These are phyloP conservation scores for Agrochola lychnidis DNA, from an alignment of 2,888 invertebrate genomes.

Conservation along the genomic window DNA sequence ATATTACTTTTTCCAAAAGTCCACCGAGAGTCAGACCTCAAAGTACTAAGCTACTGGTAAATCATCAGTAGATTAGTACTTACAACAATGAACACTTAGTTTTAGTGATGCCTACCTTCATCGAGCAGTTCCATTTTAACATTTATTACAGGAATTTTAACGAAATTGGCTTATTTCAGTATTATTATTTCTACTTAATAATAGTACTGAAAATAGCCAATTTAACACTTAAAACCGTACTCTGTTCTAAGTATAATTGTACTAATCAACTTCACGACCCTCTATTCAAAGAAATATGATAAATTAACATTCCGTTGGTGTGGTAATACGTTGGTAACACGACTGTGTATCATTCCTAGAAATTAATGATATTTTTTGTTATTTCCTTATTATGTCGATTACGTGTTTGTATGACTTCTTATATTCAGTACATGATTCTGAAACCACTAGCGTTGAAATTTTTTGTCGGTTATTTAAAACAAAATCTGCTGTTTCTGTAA, in stretches of 20 bases:
- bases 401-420: not conserved
- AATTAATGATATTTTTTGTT: slow-evolving; percentile 3
- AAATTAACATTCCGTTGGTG: not conserved
- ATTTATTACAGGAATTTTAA: not conserved
- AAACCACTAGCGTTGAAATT: too few relatives aligned
- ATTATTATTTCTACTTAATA: too few relatives aligned
- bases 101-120: not conserved
- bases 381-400: slow-evolving; percentile 11
- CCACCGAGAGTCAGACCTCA: not conserved
- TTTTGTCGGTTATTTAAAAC: too few relatives aligned
- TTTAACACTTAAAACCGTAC: not conserved
- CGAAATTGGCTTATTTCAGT: too few relatives aligned
- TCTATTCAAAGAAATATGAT: slow-evolving; percentile 6
- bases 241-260: not conserved
- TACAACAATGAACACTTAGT: not conserved
- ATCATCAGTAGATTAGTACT: not conserved
- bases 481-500: too few relatives aligned
- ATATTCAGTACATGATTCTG: too few relatives aligned
- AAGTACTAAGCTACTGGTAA: not conserved
- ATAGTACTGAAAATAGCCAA: too few relatives aligned
- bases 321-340: not conserved
- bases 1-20: not conserved
- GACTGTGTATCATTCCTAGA: slow-evolving; percentile 8
- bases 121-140: too few relatives aligned
- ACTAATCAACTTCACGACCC: not conserved